Evolutionary conservation across 2,113 vertebrate species (phyloP), one percentile per base, ranked within the genome.

Genomic region (Sebastes fasciatus): DNA sequence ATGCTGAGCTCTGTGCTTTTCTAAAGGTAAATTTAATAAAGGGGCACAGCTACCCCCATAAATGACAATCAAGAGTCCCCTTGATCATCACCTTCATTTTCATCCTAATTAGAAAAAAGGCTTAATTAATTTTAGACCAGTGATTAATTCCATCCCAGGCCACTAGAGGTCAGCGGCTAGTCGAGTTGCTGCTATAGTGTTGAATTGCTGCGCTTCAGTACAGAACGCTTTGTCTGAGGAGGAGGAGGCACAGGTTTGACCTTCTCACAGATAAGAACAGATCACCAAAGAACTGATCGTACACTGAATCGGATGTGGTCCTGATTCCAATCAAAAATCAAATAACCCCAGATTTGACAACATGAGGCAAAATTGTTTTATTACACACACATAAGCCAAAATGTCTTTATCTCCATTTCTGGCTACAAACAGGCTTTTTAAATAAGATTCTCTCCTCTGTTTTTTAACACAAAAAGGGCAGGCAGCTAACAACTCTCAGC

Each of bases 151-250:
- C 77, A 14, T 55, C 51, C 26, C n/a, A 12, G 4, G 68, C 92
- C 95, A 95, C 94, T 94, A 95, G 95, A 94, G 90, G 94, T 93
- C 95, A 95, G 89, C 91, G 77, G 79, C 82, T 76, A 93, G 93
- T 91, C 62, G 46, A 88, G 63, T 43, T 84, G 77, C 77, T 40
- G 52, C 45, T 5, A 34, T 34, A 4, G 57, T 17, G 55, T 55
- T 48, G 75, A 71, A 48, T 14, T 19, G 72, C 57, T 79, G 64
- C 34, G 40, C 76, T 77, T 52, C 1, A 58, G 65, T 11, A 60
- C 43, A 74, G 60, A 79, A 51, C 74, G 67, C 85, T 85, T 84
- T 86, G 88, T 88, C 60, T 80, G 71, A 34, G 34, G 34, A 34
- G 34, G 67, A 62, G 74, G 26, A 73, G 45, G 11, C 68, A 48